Evolutionary conservation across 2,888 invertebrate species (phyloP), one percentile per base, ranked within the genome.

Genomic region (Autographa gamma): DNA sequence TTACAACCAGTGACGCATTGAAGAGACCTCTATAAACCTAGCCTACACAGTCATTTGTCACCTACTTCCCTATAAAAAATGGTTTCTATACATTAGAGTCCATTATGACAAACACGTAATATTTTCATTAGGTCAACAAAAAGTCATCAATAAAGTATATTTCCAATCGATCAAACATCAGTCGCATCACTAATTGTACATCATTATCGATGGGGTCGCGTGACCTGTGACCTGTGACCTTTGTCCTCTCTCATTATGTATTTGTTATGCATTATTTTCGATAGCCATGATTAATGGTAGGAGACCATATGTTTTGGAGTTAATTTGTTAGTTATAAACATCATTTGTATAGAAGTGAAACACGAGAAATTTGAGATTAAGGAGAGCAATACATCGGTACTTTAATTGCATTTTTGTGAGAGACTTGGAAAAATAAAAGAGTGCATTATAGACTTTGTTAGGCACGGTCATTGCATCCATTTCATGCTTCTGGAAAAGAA

Each of bases 151-250:
- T 43, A 43, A 43, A 14, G 14, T 14, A 25, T 56, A 56, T 25
- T 19, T 11, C 25, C 54, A 66, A 79, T 79, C 73, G 73, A 77
- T 80, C 78, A 77, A 66, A 18, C 5, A 34, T 19, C 61, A 48
- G 38, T 38, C 38, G 38, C 67, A 77, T 68, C 66, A 32, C 38
- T 67, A 69, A 65, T 65, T 66, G 9, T 31, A 1, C 64, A 34
- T 70, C 68, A 78, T 81, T 81, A 80, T 66, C 69, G 61, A 59
- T 63, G 48, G 65, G 63, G 77, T 77, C 74, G 63, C 68, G 67
- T 74, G 63, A 25, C 3, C 25, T 25, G 25, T 25, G 25, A 63
- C 56, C 74, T 78, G 25, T 18, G 41, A 66, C 74, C 74, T 79
- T 34, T 56, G 54, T 25, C 48, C 48, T 48, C 4, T 43, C 52